Evolutionary conservation across 2,888 invertebrate species (phyloP).

Genomic region (Drosophila setosimentum): DNA sequence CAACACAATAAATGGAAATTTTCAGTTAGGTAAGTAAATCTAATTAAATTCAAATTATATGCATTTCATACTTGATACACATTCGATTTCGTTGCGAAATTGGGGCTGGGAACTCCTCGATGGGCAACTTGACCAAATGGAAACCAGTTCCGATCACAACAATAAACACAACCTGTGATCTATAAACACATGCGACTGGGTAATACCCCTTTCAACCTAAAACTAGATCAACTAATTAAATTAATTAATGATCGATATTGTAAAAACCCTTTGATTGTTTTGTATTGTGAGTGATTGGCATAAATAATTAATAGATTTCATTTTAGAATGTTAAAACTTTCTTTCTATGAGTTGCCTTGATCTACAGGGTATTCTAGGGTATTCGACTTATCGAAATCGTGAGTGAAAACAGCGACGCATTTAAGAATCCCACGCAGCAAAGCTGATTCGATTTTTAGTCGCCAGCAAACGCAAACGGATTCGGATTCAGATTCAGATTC

Average conservation of each 20-base stretch:
- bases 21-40: constrained; percentile 19
- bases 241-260: background rate
- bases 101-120: constrained; percentile 69
- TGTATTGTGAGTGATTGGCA: background rate
- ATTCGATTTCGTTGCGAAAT: constrained; percentile 66
- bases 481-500: background rate
- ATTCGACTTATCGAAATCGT: constrained; percentile 20
- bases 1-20: constrained; percentile 24
- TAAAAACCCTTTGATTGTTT: background rate
- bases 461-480: constrained; percentile 31
- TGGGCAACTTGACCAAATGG: constrained; percentile 67
- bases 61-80: constrained; percentile 49
- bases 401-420: constrained; percentile 44
- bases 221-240: background rate
- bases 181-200: background rate
- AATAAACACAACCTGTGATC: constrained; percentile 23
- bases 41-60: constrained; percentile 69
- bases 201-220: constrained; percentile 21
- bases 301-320: background rate
- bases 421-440: constrained; percentile 78
- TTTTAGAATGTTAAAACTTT: background rate
- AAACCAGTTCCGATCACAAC: constrained; percentile 65
- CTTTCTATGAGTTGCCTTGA: background rate
- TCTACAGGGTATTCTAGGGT: constrained; percentile 24
- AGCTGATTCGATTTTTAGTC: constrained; percentile 45